Base-by-base conservation (phyloP, 1,140 invertebrate species). In the Schlechtendalia chinensis region DNA sequence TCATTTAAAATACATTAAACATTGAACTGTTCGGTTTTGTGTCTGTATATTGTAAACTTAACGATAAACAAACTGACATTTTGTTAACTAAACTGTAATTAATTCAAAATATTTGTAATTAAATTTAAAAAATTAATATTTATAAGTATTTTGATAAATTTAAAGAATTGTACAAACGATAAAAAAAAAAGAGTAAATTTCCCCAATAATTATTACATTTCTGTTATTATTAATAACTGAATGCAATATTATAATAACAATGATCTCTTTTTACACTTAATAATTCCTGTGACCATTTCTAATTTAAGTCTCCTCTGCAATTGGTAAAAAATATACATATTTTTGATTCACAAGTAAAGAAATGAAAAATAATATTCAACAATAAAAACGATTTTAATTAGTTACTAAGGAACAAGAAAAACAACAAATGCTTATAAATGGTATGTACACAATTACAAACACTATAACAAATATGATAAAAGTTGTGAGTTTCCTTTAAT, bases 361-460 rank as follows among this genome's bases (percentile, higher is more conserved):
- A 59, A 45, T 47, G 12, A 77, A 39, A 77, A 24, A 61, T 45
- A 27, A 63, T 27, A 39, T 17, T 79, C 39, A 79, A 79, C 75
- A 79, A 79, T 79, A 58, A 47, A 79, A 54, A 47, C 58, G 27
- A 58, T 63, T 79, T 61, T 79, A 79, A 79, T 79, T 63, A 79
- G 75, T 79, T 63, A 63, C 45, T 79, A 79, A 63, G n/a, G 27
- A 79, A 61, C 58, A 79, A 79, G 39, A 32, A 53, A 54, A 54
- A 54, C 50, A 54, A 72, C 47, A 72, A 54, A 53, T 72, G 24
- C 19, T 72, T 72, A 72, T 54, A 32, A 54, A 72, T 54, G 16
- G 29, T 54, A 45, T 77, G 11, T 59, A 77, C 32, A 77, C 54
- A 77, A 24, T 58, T 59, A 58, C 12, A 58, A 12, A 47, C 14